Base-by-base conservation (phyloP, 2,797 vertebrate species). In the Arrhamphus sclerolepis region DNA sequence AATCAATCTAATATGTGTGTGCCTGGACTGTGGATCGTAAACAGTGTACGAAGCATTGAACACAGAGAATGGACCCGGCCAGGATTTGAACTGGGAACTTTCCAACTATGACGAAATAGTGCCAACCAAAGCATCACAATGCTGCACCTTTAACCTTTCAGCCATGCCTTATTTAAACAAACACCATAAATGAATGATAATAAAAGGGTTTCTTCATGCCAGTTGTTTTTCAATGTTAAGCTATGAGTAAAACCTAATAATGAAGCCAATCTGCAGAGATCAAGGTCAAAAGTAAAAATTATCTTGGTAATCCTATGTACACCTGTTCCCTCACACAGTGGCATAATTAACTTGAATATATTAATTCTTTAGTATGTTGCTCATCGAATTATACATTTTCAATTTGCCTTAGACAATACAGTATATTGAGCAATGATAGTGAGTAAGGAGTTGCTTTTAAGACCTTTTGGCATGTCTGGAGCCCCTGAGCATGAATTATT, bases 311-410 rank as follows among this genome's bases (percentile, higher is more conserved):
- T 84, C 77, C 66, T 62, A 83, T 83, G 79, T 89, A 89, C 84
- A 89, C 83, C 81, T 75, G 74, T 76, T 83, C 85, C 77, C 79
- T 92, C 90, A 91, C 89, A 93, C 78, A 82, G 90, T 91, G 91
- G 90, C 91, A 91, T 95, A 94, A 96, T 95, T 95, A 95, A 92
- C 91, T 90, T 82, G 80, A 92, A 92, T 92, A 85, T 92, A 94
- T 95, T 87, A 93, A 95, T 94, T 92, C 90, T 95, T 95, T 91
- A 94, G 91, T 87, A 78, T 88, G 87, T 77, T 90, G 90, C 93
- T 94, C 90, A 94, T 94, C 95, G 92, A 94, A 94, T 93, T 91
- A 90, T 87, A 90, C 74, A 92, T 90, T 75, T 73, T 91, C 88
- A 83, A 85, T 90, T 90, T 90, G 83, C 84, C 86, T 90, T 88